These are phyloP conservation scores for Agriopis leucophaearia DNA, from an alignment of 2,888 invertebrate species.

Conservation along the genomic window DNA sequence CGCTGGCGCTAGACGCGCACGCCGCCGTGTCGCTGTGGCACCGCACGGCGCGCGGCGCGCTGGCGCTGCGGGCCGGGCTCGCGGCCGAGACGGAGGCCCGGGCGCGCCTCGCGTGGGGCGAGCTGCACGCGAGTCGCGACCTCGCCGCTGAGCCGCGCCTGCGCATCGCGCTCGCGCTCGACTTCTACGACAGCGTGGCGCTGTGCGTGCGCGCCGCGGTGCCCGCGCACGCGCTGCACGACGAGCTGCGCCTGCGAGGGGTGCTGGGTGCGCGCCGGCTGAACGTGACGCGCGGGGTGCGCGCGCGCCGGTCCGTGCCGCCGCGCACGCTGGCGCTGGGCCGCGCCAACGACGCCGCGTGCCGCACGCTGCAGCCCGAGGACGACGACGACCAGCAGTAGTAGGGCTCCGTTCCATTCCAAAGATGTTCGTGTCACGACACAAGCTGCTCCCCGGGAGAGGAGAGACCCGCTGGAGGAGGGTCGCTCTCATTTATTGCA, in stretches of 20 bases:
- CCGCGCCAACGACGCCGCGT: slow-evolving; percentile 62
- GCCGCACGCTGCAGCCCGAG: slow-evolving; percentile 59
- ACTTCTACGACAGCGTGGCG: slow-evolving; percentile 69
- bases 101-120: slow-evolving; percentile 46
- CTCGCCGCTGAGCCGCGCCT: slow-evolving; percentile 51
- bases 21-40: slow-evolving; percentile 48
- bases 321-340: slow-evolving; percentile 64
- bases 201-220: slow-evolving; percentile 68
- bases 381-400: slow-evolving; percentile 43
- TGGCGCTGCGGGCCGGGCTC: slow-evolving; percentile 41
- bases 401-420: too few relatives aligned
- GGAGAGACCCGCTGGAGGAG: not conserved
- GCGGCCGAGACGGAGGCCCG: slow-evolving; percentile 34
- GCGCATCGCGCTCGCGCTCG: slow-evolving; percentile 62
- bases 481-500: not conserved
- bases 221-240: slow-evolving; percentile 41
- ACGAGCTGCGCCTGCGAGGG: slow-evolving; percentile 58
- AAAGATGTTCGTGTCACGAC: not conserved
- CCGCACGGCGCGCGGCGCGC: slow-evolving; percentile 51
- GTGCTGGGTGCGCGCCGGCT: slow-evolving; percentile 61
- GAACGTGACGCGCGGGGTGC: slow-evolving; percentile 40
- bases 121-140: slow-evolving; percentile 50
- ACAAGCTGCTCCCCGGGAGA: not conserved
- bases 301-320: slow-evolving; percentile 21
- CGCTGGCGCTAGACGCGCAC: slow-evolving; percentile 45